Base-by-base conservation (phyloP, 2,113 vertebrate species). In the Toxotes jaculatrix region DNA sequence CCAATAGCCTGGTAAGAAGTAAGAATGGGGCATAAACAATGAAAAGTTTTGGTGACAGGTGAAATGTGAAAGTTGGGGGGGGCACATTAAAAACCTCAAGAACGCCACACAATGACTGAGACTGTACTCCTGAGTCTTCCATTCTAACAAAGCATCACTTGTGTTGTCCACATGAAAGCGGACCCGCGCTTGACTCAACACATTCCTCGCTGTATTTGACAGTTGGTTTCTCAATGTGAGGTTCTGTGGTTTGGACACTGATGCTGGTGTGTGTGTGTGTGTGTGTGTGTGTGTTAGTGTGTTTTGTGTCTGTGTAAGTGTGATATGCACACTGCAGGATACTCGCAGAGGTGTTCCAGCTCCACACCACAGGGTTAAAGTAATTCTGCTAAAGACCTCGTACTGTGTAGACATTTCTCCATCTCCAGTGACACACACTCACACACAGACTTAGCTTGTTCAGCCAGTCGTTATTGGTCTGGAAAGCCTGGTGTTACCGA, bases 141-240 rank as follows among this genome's bases (percentile, higher is more conserved):
- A 21, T 47, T 57, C 49, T 74, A 83, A 90, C 84, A 87, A 89
- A 85, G 85, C 73, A 57, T 81, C 61, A 12, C 82, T 89, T 89
- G 81, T 90, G 76, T 36, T 4, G 27, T 63, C 57, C 17, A 72
- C 64, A 78, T 87, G 84, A 89, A 90, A 87, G 71, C 66, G 1
- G 53, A 77, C 67, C 74, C 23, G 5, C 1, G 21, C 32, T 63
- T 59, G 74, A 72, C 78, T 85, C 75, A 7, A 80, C 79, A 80
- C 76, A 78, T 87, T 87, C 86, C 82, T 81, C 4, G 5, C 57
- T 55, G 64, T 59, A 45, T 79, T 80, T 86, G 82, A 92, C 83
- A 81, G 78, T 62, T 71, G 36, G 64, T 61, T 87, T 80, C 84
- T 80, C 67, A 59, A 47, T 63, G 82, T 85, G 74, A 78, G 71